These are phyloP conservation scores for Ptychobarbus kaznakovi DNA, from an alignment of 2,797 vertebrate genomes.

Conservation along the genomic window DNA sequence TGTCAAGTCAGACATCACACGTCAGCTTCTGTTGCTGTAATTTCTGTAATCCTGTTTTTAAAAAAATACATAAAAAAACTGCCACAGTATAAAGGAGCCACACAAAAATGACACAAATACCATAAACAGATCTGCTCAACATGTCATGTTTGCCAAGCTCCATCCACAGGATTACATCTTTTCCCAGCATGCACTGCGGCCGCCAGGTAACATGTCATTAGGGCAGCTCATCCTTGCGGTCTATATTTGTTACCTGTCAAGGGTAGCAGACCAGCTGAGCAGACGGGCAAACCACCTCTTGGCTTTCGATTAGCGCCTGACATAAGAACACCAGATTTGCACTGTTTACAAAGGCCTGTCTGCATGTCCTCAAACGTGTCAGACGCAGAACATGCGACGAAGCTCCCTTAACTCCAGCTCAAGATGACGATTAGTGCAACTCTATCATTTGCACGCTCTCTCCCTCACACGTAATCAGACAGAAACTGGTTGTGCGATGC, in stretches of 20 bases:
- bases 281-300: slow-evolving; percentile 9
- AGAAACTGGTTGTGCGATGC: slow-evolving; percentile 65
- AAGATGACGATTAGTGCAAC: neutral
- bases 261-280: slow-evolving; percentile 21
- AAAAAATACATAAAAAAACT: neutral
- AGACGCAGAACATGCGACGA: slow-evolving; percentile 42
- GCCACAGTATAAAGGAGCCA: neutral
- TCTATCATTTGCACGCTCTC: slow-evolving; percentile 6
- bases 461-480: slow-evolving; percentile 8
- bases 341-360: slow-evolving; percentile 45
- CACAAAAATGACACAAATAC: slow-evolving; percentile 12
- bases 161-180: slow-evolving; percentile 47
- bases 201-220: slow-evolving; percentile 57
- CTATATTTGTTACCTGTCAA: slow-evolving; percentile 52
- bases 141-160: slow-evolving; percentile 38
- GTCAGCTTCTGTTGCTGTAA: neutral
- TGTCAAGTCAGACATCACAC: neutral
- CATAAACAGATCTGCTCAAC: slow-evolving; percentile 6
- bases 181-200: slow-evolving; percentile 54
- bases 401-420: slow-evolving; percentile 4
- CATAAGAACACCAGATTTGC: slow-evolving; percentile 49
- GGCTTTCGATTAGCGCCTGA: slow-evolving; percentile 34
- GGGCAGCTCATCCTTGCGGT: slow-evolving; percentile 49
- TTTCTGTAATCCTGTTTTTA: neutral
- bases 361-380: slow-evolving; percentile 49